Evolutionary conservation across 1,140 invertebrate species (phyloP), one percentile per base, ranked within the genome.

Genomic region (Augochlora pura): DNA sequence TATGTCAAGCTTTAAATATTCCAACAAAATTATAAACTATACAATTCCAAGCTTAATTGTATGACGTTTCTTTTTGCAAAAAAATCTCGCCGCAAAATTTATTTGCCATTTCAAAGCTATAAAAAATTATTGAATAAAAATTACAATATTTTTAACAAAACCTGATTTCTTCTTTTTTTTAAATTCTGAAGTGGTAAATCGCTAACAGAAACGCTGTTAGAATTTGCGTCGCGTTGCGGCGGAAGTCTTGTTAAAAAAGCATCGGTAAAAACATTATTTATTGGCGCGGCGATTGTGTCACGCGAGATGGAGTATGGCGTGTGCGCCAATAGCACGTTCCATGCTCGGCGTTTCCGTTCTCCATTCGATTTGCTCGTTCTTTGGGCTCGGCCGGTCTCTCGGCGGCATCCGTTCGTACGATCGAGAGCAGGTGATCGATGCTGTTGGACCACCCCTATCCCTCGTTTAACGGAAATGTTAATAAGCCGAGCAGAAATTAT

Each of bases 321-420:
- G 64, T 38, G 38, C 57, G 71, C 38, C 52, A 60, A 71, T 70
- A 46, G 27, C 25, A 60, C 32, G 14, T 64, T 64, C 42, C 76
- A 23, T 32, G 69, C 49, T 75, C 54, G 32, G 60, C 67, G n/a
- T 76, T 83, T 85, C 81, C 77, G 81, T 76, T 83, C 77, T 67
- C 42, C 46, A 54, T 84, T 32, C 32, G 32, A 32, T 32, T 32
- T 32, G 1, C 4, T 70, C 82, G 49, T 83, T 80, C 79, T 70
- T 64, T 72, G 59, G 75, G n/a, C n/a, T 39, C 70, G 39, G 16
- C 38, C 27, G 32, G 54, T 46, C 80, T 46, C 80, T 65, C 60
- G 60, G 23, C 60, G 49, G 63, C 65, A 75, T 78, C 69, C 74
- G 68, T 42, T 59, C 38, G 8, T 62, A 39, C 75, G 75, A 70